Conservation (phyloP, 2,888 invertebrate genomes). For the Hipparchia sbordonii region DNA sequence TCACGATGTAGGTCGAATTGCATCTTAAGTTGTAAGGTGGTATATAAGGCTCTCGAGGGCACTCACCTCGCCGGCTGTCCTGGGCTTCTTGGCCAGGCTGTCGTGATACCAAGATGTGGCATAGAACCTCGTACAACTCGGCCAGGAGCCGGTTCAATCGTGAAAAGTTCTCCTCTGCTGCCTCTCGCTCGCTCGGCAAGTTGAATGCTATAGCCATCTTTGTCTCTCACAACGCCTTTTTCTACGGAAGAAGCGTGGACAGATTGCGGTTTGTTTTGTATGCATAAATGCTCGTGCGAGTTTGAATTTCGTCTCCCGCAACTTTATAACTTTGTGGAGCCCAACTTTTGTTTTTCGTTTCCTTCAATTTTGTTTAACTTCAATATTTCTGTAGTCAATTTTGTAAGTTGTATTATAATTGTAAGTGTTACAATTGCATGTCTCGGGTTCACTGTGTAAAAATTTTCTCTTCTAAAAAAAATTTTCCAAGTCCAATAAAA, state of each 20-base stretch:
- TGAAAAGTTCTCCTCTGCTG: slow-evolving; percentile 81
- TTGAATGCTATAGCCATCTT: slow-evolving; percentile 84
- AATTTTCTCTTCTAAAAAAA: slow-evolving; percentile 28
- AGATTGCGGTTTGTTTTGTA: slow-evolving; percentile 72
- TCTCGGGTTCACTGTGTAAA: background rate
- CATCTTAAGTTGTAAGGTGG: slow-evolving; percentile 83
- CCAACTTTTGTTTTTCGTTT: slow-evolving; percentile 21
- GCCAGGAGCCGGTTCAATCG: slow-evolving; percentile 81
- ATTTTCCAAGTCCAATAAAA: slow-evolving; percentile 47
- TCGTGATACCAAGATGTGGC: slow-evolving; percentile 81
- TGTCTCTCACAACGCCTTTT: slow-evolving; percentile 65
- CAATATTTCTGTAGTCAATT: background rate
- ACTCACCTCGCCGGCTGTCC: slow-evolving; percentile 80
- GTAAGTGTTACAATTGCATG: background rate
- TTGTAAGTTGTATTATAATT: background rate
- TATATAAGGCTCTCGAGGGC: slow-evolving; percentile 76
- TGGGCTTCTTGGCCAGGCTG: slow-evolving; percentile 77
- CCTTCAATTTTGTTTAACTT: background rate
- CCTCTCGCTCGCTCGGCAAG: slow-evolving; percentile 81
- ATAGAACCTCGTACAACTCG: slow-evolving; percentile 81
- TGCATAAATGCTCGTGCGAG: slow-evolving; percentile 72
- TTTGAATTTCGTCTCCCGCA: slow-evolving; percentile 50
- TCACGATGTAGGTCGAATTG: slow-evolving; percentile 83
- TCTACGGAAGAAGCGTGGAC: slow-evolving; percentile 76
- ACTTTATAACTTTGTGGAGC: slow-evolving; percentile 31